A percentile compares a stretch with the other conserved stretches of the same genome.
Conservation (phyloP, 2,113 vertebrate species). For the Neotragus moschatus region DNA sequence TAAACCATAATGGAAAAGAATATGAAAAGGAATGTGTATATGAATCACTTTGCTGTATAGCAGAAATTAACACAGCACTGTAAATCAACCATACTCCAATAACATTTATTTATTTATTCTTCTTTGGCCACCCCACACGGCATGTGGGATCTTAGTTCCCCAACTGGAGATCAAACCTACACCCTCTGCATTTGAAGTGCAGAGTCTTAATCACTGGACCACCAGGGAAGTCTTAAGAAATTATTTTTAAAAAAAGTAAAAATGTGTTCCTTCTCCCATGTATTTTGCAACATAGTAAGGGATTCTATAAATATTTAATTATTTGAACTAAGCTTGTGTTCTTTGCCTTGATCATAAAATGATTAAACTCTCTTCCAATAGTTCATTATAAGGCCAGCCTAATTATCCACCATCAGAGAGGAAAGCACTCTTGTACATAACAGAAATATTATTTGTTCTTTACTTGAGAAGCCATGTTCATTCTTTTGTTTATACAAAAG, state of each 20-base stretch:
- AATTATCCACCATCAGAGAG: neutral
- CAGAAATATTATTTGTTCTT: neutral
- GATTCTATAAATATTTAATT: neutral
- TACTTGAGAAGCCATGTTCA: neutral
- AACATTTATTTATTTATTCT: neutral
- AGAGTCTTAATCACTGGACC: neutral
- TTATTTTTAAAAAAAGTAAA: neutral
- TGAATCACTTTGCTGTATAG: neutral
- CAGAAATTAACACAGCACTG: neutral
- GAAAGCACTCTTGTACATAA: neutral
- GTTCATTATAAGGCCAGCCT: neutral
- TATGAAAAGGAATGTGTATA: neutral
- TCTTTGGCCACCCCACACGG: neutral
- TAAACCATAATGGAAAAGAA: neutral
- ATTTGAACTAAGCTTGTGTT: neutral
- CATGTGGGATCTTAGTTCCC: neutral
- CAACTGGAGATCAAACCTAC: neutral
- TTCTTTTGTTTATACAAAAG: neutral
- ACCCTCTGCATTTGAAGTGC: neutral
- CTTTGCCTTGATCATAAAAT: constrained; percentile 10
- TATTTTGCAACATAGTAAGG: neutral
- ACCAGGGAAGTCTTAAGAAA: neutral
- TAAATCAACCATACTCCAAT: neutral
- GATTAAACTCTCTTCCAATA: neutral
- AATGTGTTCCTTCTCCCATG: neutral